Base-by-base conservation (phyloP, 2,797 vertebrate genomes). In the Octomys mimax region DNA sequence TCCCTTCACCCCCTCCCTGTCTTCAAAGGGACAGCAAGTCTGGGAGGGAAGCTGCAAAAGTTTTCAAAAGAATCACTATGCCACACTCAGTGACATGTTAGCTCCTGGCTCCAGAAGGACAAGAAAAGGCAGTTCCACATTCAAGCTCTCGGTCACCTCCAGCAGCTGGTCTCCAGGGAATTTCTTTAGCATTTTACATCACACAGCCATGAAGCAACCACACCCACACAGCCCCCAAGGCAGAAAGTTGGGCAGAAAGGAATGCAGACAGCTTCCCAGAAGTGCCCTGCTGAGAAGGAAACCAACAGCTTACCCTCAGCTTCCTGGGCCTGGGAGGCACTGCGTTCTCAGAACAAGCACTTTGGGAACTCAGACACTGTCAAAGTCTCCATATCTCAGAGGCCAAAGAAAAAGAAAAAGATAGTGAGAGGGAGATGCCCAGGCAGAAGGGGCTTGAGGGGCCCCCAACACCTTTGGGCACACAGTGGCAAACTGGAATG, bases 231-330 rank as follows among this genome's bases (percentile, higher is more conserved):
- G 86, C 87, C 94, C 91, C n/a, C 61, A 87, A 57, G 95, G 95
- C 95, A 89, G 68, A 95, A 8, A 96, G 61, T 8, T 57, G 79
- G 95, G 73, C 92, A 94, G 96, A 98, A 96, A 97, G 93, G 96
- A 98, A 98, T 97, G 95, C 75, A 96, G 87, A 94, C 42, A 19
- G 94, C 82, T 96, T 97, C 97, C 86, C 87, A 96, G 91, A 96
- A 97, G 82, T 90, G 31, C 91, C 71, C 24, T 0, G 77, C 79
- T 61, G 22, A 94, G 75, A 87, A 96, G 75, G 89, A 97, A 96
- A 86, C 87, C 81, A 78, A 91, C 13, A 49, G 85, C 81, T 94
- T 54, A 92, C 87, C 91, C 92, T 96, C 83, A 94, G 89, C 66
- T 96, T 96, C 91, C 92, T 87, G 90, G 93, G 92, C 70, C 92